These are phyloP conservation scores for Lutjanus campechanus DNA, from an alignment of 2,797 vertebrate species.

Conservation along the genomic window DNA sequence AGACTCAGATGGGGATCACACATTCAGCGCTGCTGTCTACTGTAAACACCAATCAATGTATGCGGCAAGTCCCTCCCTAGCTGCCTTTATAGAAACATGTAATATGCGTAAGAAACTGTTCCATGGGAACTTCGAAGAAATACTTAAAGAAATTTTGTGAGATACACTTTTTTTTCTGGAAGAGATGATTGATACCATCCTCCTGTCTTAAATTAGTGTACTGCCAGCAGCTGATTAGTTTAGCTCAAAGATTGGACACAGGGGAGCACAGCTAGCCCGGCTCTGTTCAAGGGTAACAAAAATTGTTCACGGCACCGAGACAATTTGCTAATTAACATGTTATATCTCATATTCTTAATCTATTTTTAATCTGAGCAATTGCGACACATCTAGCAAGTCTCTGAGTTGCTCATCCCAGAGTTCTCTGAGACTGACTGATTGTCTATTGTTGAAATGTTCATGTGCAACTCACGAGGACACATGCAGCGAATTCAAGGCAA, in stretches of 20 bases:
- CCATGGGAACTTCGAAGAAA: neutral
- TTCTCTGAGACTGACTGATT: constrained; percentile 1
- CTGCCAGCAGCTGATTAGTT: neutral
- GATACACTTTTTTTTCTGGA: neutral
- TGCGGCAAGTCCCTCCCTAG: too few relatives aligned
- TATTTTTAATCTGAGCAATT: neutral
- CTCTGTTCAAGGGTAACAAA: neutral
- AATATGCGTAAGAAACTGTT: too few relatives aligned
- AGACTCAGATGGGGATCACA: too few relatives aligned
- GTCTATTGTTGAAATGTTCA: neutral
- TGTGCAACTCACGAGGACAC: neutral
- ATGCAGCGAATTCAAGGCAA: neutral
- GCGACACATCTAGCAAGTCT: neutral
- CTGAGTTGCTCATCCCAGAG: neutral
- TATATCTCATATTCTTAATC: neutral
- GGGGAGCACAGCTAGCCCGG: neutral
- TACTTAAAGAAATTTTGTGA: neutral
- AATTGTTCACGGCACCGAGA: neutral
- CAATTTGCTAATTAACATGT: neutral
- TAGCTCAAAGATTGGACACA: neutral
- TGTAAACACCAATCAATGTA: too few relatives aligned
- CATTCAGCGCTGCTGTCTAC: too few relatives aligned
- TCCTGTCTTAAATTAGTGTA: neutral
- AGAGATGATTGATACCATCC: neutral
- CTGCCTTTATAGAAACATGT: too few relatives aligned